phyloP scores from a whole-genome alignment of 2,888 invertebrate genomes.

The Alviniconcha strummeri region DNA sequence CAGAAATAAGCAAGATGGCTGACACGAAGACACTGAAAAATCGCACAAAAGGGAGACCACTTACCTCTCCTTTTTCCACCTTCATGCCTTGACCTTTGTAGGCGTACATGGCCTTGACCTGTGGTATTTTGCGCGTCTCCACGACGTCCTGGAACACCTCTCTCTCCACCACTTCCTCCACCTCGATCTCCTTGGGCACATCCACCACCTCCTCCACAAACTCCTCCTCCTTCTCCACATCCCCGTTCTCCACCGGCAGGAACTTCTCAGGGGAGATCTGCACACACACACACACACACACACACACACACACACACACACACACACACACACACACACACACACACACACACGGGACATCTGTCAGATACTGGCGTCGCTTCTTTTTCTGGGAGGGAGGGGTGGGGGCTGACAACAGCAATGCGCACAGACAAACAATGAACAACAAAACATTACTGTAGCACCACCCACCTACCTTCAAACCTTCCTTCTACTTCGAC shows the following conservation, averaged over 20 bases:
- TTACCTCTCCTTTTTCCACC: constrained; percentile 90
- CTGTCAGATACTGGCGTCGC: no score
- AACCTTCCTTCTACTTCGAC: no score
- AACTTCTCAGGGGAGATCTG: constrained; percentile 71
- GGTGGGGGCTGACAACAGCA: no score
- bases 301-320: neutral
- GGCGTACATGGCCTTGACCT: constrained; percentile 86
- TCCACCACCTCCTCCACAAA: constrained; percentile 82
- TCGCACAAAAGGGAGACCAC: constrained; percentile 27
- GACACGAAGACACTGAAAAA: no score
- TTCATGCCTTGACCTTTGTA: constrained; percentile 95
- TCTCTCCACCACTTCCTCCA: constrained; percentile 88
- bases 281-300: neutral
- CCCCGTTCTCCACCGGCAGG: constrained; percentile 62
- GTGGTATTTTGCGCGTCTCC: constrained; percentile 90
- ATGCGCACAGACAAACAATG: no score
- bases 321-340: neutral
- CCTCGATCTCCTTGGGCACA: constrained; percentile 93
- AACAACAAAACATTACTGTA: no score
- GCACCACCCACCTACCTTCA: no score
- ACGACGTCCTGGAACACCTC: constrained; percentile 89
- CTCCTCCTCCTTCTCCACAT: constrained; percentile 60
- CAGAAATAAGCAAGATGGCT: no score
- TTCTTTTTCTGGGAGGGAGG: no score
- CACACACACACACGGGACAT: neutral